These are phyloP conservation scores for Ruditapes philippinarum DNA, from an alignment of 1,140 invertebrate species.

Conservation along the genomic window DNA sequence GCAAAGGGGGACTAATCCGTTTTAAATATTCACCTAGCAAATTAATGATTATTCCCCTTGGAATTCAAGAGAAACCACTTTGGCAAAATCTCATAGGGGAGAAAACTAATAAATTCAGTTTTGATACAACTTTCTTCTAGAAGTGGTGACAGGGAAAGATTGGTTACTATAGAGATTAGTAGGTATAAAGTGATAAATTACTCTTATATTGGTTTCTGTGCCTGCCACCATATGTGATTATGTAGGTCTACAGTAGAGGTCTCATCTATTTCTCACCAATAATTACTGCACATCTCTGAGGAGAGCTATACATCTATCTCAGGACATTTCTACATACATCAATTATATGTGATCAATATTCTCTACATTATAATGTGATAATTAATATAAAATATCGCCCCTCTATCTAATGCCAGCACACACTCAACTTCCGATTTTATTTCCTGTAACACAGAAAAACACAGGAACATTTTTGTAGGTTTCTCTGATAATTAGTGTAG, in stretches of 20 bases:
- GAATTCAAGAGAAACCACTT: no score
- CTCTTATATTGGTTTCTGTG: neutral
- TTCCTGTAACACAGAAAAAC: no score
- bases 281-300: neutral
- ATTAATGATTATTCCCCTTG: no score
- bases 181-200: neutral
- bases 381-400: neutral
- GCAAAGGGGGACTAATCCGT: no score
- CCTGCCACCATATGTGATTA: neutral
- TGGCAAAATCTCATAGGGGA: neutral
- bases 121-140: neutral
- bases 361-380: conserved; percentile 10
- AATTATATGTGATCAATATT: neutral
- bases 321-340: neutral
- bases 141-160: neutral
- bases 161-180: neutral
- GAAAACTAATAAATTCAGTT: neutral
- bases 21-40: no score
- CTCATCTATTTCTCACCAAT: neutral
- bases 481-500: no score
- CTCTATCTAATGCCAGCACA: neutral
- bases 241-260: neutral
- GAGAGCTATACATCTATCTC: neutral
- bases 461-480: no score
- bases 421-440: no score